Conservation (phyloP, 2,797 vertebrate genomes). For the Pogoniulus pusillus region DNA sequence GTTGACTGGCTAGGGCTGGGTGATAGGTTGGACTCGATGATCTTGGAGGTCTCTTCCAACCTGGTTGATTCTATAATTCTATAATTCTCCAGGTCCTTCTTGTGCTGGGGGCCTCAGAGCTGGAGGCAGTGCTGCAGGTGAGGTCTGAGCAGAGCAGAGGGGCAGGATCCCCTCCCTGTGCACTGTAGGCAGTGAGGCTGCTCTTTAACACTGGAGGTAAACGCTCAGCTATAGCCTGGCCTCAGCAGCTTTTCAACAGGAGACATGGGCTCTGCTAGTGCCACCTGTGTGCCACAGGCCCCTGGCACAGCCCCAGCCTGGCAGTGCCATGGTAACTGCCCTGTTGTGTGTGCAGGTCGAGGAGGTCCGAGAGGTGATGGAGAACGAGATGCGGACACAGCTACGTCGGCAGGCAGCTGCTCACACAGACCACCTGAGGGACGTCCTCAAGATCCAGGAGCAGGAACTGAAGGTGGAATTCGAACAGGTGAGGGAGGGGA, state of each 20-base stretch:
- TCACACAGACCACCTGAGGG: constrained; percentile 92
- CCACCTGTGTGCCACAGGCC: too few relatives aligned
- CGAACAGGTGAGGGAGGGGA: constrained; percentile 82
- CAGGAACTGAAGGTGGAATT: constrained; percentile 88
- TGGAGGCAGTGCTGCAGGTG: too few relatives aligned
- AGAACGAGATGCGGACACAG: constrained; percentile 96
- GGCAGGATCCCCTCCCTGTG: too few relatives aligned
- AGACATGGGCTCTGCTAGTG: rapidly evolving
- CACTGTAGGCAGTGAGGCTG: rapidly evolving
- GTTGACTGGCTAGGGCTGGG: too few relatives aligned
- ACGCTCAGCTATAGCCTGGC: background rate
- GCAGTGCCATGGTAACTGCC: too few relatives aligned
- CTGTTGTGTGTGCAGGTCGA: constrained; percentile 75
- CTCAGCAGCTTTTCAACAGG: background rate
- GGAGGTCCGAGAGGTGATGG: constrained; percentile 93
- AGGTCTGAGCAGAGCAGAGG: too few relatives aligned
- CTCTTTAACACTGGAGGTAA: background rate
- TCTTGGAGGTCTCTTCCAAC: too few relatives aligned
- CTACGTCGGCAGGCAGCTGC: constrained; percentile 94
- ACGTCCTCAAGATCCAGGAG: constrained; percentile 93
- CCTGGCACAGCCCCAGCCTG: too few relatives aligned
- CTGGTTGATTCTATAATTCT: too few relatives aligned
- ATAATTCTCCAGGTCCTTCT: too few relatives aligned
- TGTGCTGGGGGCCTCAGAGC: too few relatives aligned
- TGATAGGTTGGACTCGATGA: too few relatives aligned